phyloP scores from a whole-genome alignment of 1,140 invertebrate genomes.

The Drosophila bocqueti region DNA sequence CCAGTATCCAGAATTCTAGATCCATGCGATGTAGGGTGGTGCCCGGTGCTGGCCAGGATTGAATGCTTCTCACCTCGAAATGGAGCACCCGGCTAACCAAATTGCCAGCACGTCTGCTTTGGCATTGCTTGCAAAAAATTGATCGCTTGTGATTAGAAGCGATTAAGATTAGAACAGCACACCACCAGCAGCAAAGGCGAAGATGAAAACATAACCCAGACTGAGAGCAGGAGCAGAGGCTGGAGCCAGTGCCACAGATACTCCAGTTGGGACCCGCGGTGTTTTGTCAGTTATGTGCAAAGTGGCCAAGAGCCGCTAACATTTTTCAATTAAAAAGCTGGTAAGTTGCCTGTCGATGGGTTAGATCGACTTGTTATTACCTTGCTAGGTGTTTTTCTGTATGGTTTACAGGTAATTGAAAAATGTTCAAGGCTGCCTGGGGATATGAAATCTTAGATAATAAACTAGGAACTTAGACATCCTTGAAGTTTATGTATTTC shows the following conservation, averaged over 20 bases:
- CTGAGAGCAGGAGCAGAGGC: constrained; percentile 9
- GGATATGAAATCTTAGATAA: neutral
- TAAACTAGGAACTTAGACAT: neutral
- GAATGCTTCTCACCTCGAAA: constrained; percentile 79
- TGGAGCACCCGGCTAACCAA: constrained; percentile 63
- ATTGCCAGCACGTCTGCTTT: constrained; percentile 71
- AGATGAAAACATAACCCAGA: constrained; percentile 52
- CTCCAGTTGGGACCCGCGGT: constrained; percentile 68
- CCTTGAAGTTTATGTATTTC: neutral
- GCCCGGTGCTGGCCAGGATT: constrained; percentile 50
- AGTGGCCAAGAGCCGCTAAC: constrained; percentile 80
- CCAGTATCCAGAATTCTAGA: constrained; percentile 1
- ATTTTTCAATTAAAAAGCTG: constrained; percentile 80
- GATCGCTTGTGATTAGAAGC: constrained; percentile 80
- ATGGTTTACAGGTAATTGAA: neutral
- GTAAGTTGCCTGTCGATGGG: constrained; percentile 31
- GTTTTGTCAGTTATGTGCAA: constrained; percentile 82
- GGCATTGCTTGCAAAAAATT: constrained; percentile 64
- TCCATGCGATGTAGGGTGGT: constrained; percentile 48
- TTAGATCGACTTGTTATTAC: constrained; percentile 49
- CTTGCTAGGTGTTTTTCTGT: neutral
- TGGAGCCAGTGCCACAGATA: constrained; percentile 33
- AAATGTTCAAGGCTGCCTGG: too few species aligned
- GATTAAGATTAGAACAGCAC: constrained; percentile 77
- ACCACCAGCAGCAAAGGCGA: constrained; percentile 25